Percentiles rank a stretch among this genome's conserved stretches.
These are phyloP conservation scores for Chloroceryle amazona DNA, from an alignment of 2,797 vertebrate genomes.

Conservation along the genomic window DNA sequence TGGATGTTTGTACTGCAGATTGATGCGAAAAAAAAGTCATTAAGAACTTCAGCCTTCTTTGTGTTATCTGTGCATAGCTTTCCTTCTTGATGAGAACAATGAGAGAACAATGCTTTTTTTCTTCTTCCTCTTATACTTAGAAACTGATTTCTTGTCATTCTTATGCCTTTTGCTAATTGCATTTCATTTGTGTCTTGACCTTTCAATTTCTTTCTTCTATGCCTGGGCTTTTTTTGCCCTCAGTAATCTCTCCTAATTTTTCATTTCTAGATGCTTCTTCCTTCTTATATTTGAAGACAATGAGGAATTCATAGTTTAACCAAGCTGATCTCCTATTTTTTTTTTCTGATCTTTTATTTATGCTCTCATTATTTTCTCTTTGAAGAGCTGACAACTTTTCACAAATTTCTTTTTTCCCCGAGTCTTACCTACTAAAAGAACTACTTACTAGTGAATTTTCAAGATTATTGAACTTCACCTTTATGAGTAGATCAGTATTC, in stretches of 20 bases:
- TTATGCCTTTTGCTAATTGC: constrained; percentile 36
- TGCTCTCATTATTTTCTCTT: neutral
- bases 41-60: constrained; percentile 39
- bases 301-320: neutral
- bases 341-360: neutral
- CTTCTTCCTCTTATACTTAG: neutral
- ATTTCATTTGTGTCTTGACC: constrained; percentile 44
- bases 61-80: constrained; percentile 33
- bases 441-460: neutral
- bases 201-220: constrained; percentile 2
- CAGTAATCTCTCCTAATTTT: neutral
- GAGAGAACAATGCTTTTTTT: constrained; percentile 43
- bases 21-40: constrained; percentile 34
- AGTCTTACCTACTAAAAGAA: neutral
- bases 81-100: constrained; percentile 35
- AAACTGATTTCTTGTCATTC: constrained; percentile 51
- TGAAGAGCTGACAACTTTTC: neutral
- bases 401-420: neutral
- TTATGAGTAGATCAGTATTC: neutral
- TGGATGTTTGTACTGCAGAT: constrained; percentile 44
- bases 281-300: neutral
- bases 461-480: neutral
- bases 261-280: neutral
- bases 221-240: neutral
- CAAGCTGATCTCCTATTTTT: neutral